Evolutionary conservation across 2,113 vertebrate genomes (phyloP).

Genomic region (Etheostoma cragini): DNA sequence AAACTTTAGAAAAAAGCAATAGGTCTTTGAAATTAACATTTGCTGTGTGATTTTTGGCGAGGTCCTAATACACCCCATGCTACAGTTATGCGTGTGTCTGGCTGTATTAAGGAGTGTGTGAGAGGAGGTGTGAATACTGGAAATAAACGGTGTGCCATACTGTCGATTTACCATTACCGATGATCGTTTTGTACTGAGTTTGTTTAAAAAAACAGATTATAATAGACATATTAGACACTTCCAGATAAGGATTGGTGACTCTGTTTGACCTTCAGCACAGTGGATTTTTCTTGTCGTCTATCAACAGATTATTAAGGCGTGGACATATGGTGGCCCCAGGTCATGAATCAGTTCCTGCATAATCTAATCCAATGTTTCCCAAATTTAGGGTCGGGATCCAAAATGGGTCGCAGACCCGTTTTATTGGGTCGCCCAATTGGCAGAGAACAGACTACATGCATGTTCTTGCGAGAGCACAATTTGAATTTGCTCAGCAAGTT

Average conservation of each 20-base stretch:
- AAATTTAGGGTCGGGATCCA: too few species aligned
- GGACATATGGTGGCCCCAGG: not conserved
- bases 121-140: conserved; percentile 13
- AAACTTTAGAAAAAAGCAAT: not conserved
- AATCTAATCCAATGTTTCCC: too few species aligned
- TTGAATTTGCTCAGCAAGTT: too few species aligned
- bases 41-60: not conserved
- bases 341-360: not conserved
- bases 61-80: not conserved
- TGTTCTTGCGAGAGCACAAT: too few species aligned
- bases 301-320: not conserved
- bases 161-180: not conserved
- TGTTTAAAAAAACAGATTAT: not conserved
- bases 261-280: not conserved
- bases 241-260: not conserved
- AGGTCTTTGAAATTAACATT: not conserved
- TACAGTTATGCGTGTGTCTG: not conserved
- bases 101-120: not conserved
- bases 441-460: too few species aligned
- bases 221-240: not conserved
- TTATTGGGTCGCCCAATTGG: too few species aligned
- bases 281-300: not conserved
- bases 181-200: not conserved
- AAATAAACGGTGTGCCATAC: not conserved
- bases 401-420: too few species aligned